Evolutionary conservation across 2,113 vertebrate species (phyloP).

Genomic region (Alexandromys fortis): DNA sequence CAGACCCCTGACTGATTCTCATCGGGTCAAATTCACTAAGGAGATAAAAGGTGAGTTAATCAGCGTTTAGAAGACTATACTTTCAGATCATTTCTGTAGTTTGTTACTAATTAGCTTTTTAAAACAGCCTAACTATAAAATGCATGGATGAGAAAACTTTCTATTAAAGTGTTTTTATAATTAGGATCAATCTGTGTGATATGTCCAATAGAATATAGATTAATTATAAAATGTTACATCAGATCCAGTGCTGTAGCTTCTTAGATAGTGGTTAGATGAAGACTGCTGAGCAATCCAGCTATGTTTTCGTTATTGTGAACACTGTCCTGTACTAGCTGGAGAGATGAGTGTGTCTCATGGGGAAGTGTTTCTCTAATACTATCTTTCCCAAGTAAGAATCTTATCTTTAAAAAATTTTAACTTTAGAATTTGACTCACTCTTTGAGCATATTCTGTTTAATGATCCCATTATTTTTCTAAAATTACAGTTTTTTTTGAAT

Average conservation of each 20-base stretch:
- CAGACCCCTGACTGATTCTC: slow-evolving; percentile 98
- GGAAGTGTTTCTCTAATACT: slow-evolving; percentile 43
- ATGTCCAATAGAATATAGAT: slow-evolving; percentile 10
- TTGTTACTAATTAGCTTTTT: slow-evolving; percentile 36
- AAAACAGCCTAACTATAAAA: slow-evolving; percentile 45
- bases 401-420: slow-evolving; percentile 46
- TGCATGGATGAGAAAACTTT: slow-evolving; percentile 39
- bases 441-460: slow-evolving; percentile 63
- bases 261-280: slow-evolving; percentile 51
- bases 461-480: slow-evolving; percentile 66
- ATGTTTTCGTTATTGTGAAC: slow-evolving; percentile 57
- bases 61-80: background rate
- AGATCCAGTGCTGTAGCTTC: slow-evolving; percentile 48
- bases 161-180: slow-evolving; percentile 30
- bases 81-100: background rate
- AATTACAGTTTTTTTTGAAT: slow-evolving; percentile 27
- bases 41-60: slow-evolving; percentile 97
- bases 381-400: background rate
- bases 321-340: background rate
- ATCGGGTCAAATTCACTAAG: slow-evolving; percentile 99
- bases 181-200: slow-evolving; percentile 55
- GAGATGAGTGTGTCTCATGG: background rate
- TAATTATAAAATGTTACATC: slow-evolving; percentile 52
- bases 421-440: slow-evolving; percentile 60
- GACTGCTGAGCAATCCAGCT: slow-evolving; percentile 45